Evolutionary conservation across 1,140 invertebrate genomes (phyloP).

Genomic region (Stratiolaelaps scimitus): DNA sequence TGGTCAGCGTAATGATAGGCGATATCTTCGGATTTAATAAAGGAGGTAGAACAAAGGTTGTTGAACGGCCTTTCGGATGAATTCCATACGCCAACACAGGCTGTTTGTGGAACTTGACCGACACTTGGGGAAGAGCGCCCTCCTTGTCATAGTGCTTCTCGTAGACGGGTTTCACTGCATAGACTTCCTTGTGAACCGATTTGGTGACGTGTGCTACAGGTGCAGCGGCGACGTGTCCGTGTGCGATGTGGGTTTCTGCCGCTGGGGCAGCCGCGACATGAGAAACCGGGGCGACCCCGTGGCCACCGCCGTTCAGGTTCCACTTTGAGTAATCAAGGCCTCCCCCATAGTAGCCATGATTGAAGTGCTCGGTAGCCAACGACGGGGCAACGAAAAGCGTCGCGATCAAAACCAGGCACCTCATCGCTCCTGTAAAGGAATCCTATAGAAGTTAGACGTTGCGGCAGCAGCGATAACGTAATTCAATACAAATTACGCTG

Average conservation of each 20-base stretch:
- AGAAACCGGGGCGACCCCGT: not conserved
- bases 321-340: constrained; percentile 15
- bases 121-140: not conserved
- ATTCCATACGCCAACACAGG: not conserved
- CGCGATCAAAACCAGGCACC: not conserved
- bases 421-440: not conserved
- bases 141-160: not conserved
- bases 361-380: not conserved
- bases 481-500: too few species aligned
- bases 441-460: too few species aligned
- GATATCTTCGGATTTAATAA: not conserved
- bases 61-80: constrained; percentile 1
- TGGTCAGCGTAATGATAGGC: constrained; percentile 16
- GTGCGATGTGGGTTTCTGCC: not conserved
- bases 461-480: too few species aligned
- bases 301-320: not conserved
- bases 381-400: not conserved
- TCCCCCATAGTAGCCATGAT: not conserved
- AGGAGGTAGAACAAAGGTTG: not conserved
- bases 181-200: constrained; percentile 4
- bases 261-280: not conserved
- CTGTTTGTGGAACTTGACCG: constrained; percentile 4
- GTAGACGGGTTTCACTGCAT: not conserved
- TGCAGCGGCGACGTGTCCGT: not conserved
- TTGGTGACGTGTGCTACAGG: not conserved